A percentile compares a stretch with the other conserved stretches of the same genome.
These are phyloP conservation scores for Euplexia lucipara DNA, from an alignment of 2,888 invertebrate genomes.

Conservation along the genomic window DNA sequence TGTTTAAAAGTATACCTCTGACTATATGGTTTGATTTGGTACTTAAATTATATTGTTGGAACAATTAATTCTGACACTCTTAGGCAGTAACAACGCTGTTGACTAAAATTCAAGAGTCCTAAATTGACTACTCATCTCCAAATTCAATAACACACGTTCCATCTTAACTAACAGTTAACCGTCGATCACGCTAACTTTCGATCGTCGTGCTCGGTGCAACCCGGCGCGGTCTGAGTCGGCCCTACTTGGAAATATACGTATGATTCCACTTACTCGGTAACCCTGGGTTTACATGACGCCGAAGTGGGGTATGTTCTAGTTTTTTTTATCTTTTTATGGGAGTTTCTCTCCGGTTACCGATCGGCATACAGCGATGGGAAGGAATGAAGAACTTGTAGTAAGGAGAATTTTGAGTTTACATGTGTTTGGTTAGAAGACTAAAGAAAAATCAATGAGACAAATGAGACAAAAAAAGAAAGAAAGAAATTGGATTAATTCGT, in stretches of 20 bases:
- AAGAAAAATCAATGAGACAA: too few relatives aligned
- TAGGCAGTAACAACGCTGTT: too few relatives aligned
- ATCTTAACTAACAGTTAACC: conserved; percentile 38
- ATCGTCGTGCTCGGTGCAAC: conserved; percentile 61
- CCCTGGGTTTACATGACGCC: conserved; percentile 79
- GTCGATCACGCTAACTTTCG: conserved; percentile 52
- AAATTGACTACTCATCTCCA: neutral
- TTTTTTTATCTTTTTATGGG: conserved; percentile 5
- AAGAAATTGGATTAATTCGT: too few relatives aligned
- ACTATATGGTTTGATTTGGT: too few relatives aligned
- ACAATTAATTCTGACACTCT: neutral
- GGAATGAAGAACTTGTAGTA: too few relatives aligned
- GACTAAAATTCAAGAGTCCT: too few relatives aligned
- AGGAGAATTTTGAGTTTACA: too few relatives aligned
- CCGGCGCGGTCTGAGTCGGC: conserved; percentile 79
- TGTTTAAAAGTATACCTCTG: too few relatives aligned
- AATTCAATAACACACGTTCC: neutral
- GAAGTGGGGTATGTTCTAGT: conserved; percentile 19
- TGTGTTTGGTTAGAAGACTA: too few relatives aligned
- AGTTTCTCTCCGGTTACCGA: neutral
- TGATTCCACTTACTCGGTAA: conserved; percentile 87
- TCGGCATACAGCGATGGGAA: neutral
- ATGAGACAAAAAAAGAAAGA: too few relatives aligned
- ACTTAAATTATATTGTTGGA: neutral
- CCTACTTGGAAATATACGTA: conserved; percentile 90